Base-by-base conservation (phyloP, 2,113 vertebrate genomes). In the Phylloscopus whistleri region DNA sequence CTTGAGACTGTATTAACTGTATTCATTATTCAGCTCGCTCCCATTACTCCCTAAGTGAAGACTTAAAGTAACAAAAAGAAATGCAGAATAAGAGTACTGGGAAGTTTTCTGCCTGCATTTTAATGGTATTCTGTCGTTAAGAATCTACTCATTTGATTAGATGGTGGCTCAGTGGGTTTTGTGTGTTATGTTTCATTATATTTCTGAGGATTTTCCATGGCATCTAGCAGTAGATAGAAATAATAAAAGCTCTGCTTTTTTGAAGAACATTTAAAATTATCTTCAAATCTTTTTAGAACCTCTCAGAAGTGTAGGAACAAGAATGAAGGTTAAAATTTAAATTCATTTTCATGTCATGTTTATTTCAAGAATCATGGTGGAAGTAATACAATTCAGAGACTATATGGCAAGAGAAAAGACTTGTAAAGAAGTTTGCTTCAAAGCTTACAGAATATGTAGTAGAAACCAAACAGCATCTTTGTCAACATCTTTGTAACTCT, bases 11-110 rank as follows among this genome's bases (percentile, higher is more conserved):
- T 84, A 89, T 84, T 87, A 89, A 66, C 83, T 63, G 44, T 69
- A 89, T 95, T 92, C 85, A 95, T 95, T 96, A 94, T 95, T 93
- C 77, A 96, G 55, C 62, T 95, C 0, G 0, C 77, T 84, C 85
- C 77, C 90, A 82, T 95, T 93, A 84, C 58, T 92, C 53, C 70
- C 70, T 70, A 92, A 90, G 80, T 87, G 67, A 85, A 91, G 43
- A 79, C 55, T 55, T 94, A 33, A 95, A 95, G 80, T 85, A 91
- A 84, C 68, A 92, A 53, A 83, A 95, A 73, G 26, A 85, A 91
- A 89, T 46, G 39, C 48, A 80, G 72, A 90, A 70, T 51, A 75
- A 49, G 77, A 94, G 39, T 33, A 72, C 35, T 30, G 49, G 63
- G 80, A 89, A 89, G 43, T 89, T 90, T 88, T 91, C 53, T 72